phyloP scores from a whole-genome alignment of 2,797 vertebrate species.

The Bufotes viridis region DNA sequence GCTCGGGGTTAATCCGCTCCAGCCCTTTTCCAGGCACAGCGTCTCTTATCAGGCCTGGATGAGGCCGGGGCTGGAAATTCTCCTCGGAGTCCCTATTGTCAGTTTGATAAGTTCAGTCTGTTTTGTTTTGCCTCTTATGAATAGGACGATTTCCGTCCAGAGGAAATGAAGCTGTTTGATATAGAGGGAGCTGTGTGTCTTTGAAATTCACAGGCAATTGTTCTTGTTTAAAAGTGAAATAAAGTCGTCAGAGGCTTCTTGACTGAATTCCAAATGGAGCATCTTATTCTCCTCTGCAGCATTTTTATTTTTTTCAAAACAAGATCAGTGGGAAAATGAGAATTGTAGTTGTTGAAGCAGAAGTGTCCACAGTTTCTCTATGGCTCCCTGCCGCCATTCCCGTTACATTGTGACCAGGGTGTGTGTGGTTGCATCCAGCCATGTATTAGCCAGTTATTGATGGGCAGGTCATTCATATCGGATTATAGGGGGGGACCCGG shows the following conservation, averaged over 20 bases:
- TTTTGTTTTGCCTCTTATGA: constrained; percentile 69
- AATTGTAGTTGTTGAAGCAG: constrained; percentile 62
- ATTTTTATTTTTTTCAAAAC: constrained; percentile 60
- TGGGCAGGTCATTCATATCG: too few species aligned
- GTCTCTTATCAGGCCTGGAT: constrained; percentile 55
- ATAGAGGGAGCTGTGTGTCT: constrained; percentile 70
- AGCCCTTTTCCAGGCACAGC: constrained; percentile 13
- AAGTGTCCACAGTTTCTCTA: background rate
- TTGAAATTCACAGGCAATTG: constrained; percentile 75
- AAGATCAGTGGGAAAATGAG: constrained; percentile 63
- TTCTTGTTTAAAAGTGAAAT: constrained; percentile 67
- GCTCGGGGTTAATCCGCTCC: background rate
- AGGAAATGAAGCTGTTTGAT: constrained; percentile 71
- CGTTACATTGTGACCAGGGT: background rate
- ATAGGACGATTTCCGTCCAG: constrained; percentile 72
- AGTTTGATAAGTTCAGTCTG: constrained; percentile 67
- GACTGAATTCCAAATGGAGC: constrained; percentile 69
- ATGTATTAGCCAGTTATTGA: background rate
- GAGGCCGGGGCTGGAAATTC: background rate
- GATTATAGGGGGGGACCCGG: too few species aligned
- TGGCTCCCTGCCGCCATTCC: background rate
- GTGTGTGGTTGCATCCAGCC: background rate
- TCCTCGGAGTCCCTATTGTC: constrained; percentile 70
- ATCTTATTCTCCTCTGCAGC: constrained; percentile 65
- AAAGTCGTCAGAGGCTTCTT: constrained; percentile 63